These are phyloP conservation scores for Chromis chromis DNA, from an alignment of 2,797 vertebrate genomes.

Conservation along the genomic window DNA sequence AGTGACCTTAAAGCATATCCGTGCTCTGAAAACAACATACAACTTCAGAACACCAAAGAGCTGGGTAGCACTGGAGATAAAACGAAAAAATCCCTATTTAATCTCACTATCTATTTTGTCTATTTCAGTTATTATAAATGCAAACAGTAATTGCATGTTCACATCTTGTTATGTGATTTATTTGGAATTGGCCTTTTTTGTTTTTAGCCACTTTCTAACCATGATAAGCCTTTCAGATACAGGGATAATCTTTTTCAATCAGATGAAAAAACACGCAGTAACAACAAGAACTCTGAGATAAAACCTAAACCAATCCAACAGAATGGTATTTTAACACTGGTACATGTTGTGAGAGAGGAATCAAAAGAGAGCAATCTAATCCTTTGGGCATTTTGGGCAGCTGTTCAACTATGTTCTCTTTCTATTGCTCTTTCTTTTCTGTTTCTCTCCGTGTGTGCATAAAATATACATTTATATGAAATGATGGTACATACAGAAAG, in stretches of 20 bases:
- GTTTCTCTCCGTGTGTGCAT: neutral
- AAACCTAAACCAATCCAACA: conserved; percentile 67
- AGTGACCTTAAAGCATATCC: conserved; percentile 47
- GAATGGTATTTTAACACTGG: conserved; percentile 68
- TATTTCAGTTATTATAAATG: conserved; percentile 64
- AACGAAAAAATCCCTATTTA: conserved; percentile 44
- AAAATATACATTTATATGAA: conserved; percentile 27
- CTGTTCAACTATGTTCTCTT: conserved; percentile 62
- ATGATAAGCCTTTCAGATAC: conserved; percentile 75
- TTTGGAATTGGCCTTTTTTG: conserved; percentile 74
- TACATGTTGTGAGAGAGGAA: conserved; percentile 64
- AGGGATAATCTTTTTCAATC: conserved; percentile 72
- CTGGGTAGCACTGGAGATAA: neutral
- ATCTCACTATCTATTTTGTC: conserved; percentile 70
- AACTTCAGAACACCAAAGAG: conserved; percentile 6
- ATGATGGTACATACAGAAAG: conserved; percentile 34
- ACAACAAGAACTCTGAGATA: conserved; percentile 63
- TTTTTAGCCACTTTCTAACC: conserved; percentile 65
- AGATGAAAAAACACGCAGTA: conserved; percentile 58
- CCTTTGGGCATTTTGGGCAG: conserved; percentile 69
- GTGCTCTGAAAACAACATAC: conserved; percentile 10
- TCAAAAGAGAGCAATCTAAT: conserved; percentile 79
- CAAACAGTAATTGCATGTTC: conserved; percentile 72
- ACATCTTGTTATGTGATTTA: conserved; percentile 77
- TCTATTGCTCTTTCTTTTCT: conserved; percentile 17